Conservation (phyloP, 37 sponge, comb jelly and placozoan species). For the Crambe crambe region DNA sequence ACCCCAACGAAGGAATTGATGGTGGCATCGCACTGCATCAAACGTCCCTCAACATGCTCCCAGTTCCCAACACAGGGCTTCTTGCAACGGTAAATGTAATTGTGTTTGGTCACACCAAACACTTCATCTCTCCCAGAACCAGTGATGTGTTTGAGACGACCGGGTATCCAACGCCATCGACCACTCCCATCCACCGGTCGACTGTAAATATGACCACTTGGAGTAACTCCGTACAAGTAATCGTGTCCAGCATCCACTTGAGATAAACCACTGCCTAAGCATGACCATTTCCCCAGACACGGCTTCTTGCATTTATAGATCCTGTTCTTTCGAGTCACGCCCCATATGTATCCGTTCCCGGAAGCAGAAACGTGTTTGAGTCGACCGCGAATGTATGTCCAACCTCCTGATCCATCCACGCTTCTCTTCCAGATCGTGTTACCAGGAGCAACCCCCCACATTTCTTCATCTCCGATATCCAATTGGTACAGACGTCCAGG, state of each 20-base stretch:
- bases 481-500: slow-evolving; percentile 47
- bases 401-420: slow-evolving; percentile 57
- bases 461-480: slow-evolving; percentile 51
- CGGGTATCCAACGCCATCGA: slow-evolving; percentile 36
- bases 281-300: slow-evolving; percentile 38
- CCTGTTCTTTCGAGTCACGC: slow-evolving; percentile 24
- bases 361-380: slow-evolving; percentile 70
- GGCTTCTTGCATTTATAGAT: slow-evolving; percentile 80
- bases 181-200: slow-evolving; percentile 63
- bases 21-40: slow-evolving; percentile 54
- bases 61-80: slow-evolving; percentile 68
- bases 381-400: slow-evolving; percentile 33
- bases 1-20: slow-evolving; percentile 37
- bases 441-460: slow-evolving; percentile 51
- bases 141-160: slow-evolving; percentile 39
- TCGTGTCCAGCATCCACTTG: slow-evolving; percentile 54
- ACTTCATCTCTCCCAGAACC: slow-evolving; percentile 55
- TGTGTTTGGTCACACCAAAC: slow-evolving; percentile 28
- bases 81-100: slow-evolving; percentile 52
- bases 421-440: slow-evolving; percentile 29
- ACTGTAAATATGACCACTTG: slow-evolving; percentile 3
- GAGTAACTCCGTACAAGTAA: slow-evolving; percentile 54
- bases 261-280: slow-evolving; percentile 23
- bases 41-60: slow-evolving; percentile 25
- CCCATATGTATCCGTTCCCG: slow-evolving; percentile 81